These are phyloP conservation scores for Bombus impatiens DNA, from an alignment of 1,140 invertebrate species.

Conservation along the genomic window DNA sequence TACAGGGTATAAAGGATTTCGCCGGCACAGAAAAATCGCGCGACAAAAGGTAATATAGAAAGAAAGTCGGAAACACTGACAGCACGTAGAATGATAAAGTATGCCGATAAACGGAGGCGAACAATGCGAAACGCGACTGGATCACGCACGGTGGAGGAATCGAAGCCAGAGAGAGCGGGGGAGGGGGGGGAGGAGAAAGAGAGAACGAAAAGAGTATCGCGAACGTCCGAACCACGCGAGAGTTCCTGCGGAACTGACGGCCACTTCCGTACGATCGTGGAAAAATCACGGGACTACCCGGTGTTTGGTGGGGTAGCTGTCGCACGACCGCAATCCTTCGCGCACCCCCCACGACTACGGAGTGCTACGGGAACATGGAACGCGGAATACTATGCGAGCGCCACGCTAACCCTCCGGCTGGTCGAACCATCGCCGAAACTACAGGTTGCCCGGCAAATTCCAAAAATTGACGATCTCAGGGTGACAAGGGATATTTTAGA, in stretches of 20 bases:
- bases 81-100: neutral
- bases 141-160: constrained; percentile 1
- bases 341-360: neutral
- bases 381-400: neutral
- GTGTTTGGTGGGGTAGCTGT: neutral
- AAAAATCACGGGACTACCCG: constrained; percentile 55
- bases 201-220: neutral
- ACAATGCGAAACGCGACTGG: constrained; percentile 7
- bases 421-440: neutral
- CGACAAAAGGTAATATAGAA: neutral
- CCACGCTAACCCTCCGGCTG: neutral
- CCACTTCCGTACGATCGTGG: constrained; percentile 49
- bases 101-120: neutral
- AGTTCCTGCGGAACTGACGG: constrained; percentile 68
- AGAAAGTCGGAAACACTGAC: neutral
- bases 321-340: constrained; percentile 50
- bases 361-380: too few species aligned
- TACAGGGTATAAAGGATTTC: too few species aligned
- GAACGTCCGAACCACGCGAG: constrained; percentile 45
- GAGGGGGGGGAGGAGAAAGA: neutral
- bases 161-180: neutral
- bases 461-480: neutral
- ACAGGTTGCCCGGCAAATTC: neutral
- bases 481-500: too few species aligned
- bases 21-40: neutral